A percentile compares a stretch with the other conserved stretches of the same genome.
Conservation (phyloP, 2,797 vertebrate genomes). For the Myotis pilosus region DNA sequence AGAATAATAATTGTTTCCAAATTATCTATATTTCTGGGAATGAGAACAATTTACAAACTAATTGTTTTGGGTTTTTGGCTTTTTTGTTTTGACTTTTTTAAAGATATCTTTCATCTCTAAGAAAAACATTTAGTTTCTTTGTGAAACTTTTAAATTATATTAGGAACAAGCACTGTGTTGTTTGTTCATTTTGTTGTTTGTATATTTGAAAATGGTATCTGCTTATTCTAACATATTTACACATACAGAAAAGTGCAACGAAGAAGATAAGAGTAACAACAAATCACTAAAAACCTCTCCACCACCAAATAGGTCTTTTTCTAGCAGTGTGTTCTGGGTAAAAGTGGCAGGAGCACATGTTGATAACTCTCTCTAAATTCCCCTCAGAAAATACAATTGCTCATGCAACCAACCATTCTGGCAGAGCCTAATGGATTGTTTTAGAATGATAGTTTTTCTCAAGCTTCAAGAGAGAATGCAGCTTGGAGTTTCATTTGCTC, state of each 20-base stretch:
- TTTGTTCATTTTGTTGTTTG: background rate
- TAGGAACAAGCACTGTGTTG: background rate
- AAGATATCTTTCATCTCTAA: background rate
- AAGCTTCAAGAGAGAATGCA: background rate
- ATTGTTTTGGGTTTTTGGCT: background rate
- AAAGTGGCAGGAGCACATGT: background rate
- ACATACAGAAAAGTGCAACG: background rate
- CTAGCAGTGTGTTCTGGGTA: background rate
- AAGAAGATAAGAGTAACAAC: background rate
- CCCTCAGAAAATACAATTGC: background rate
- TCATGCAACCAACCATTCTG: background rate
- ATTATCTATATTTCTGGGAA: background rate
- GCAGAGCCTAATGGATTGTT: background rate
- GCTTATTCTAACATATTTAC: background rate
- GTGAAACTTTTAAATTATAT: background rate
- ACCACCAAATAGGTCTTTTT: background rate
- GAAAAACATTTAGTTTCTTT: background rate
- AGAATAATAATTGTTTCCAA: background rate
- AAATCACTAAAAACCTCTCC: background rate
- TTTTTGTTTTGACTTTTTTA: background rate
- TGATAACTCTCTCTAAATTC: background rate
- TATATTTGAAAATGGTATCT: background rate
- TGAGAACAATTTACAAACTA: background rate
- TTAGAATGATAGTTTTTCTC: background rate
- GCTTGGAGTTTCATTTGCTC: background rate